Evolutionary conservation across 2,797 vertebrate genomes (phyloP), one percentile per base, ranked within the genome.

Genomic region (Gobio occitaniae): DNA sequence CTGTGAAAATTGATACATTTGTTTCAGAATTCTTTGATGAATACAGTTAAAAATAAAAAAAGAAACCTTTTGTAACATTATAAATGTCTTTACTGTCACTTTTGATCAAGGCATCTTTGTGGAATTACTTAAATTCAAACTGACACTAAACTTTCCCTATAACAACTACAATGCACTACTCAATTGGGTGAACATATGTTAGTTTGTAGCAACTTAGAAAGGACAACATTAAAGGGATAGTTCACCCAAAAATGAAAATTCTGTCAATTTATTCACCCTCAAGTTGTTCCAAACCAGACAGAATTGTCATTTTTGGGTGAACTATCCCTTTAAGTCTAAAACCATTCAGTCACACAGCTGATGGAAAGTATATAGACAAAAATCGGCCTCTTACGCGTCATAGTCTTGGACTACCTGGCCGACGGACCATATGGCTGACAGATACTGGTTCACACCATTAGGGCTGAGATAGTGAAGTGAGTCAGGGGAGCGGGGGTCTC

Each of bases 321-420:
- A 32, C 32, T 32, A 32, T 32, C 32, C 32, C 32, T 32, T 32
- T 32, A 32, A 44, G 41, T 44, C 41, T 44, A 44, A 44, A 44
- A 44, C 41, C 41, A 44, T 44, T 69, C 8, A 21, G 66, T 32
- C 6, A 6, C 12, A 38, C 10, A 69, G 36, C 5, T 71, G 69
- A 25, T 7, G 61, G 25, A 21, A 29, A 11, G 41, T 63, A 3
- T 10, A 71, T 15, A 4, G 29, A 47, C 21, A 56, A 19, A 80
- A 72, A 17, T 9, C 3, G 0, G 4, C 19, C 16, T 90, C 96
- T 95, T 80, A 99, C 96, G 91, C 93, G 91, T 99, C 98, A 32
- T 99, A 99, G 93, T 99, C 97, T 92, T 97, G 97, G 86, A 99
- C 87, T 70, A 99, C 97, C 6, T 93, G 94, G 50, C 97, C 97